Evolutionary conservation across 2,113 vertebrate species (phyloP), one percentile per base, ranked within the genome.

Genomic region (Grantiella picta): DNA sequence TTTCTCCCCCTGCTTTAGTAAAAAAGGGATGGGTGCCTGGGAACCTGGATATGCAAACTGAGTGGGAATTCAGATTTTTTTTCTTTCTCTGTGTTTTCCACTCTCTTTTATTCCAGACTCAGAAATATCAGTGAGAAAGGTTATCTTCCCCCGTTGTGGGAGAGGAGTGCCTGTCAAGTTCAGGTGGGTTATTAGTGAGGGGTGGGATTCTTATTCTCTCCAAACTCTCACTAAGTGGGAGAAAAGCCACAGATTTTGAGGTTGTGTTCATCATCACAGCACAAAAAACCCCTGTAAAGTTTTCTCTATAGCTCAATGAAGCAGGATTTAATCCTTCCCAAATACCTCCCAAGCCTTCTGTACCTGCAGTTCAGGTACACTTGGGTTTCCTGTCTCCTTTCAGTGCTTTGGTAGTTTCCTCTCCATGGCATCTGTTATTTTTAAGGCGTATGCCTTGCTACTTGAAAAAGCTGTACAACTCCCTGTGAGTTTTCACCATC

Each of bases 21-120:
- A 94, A 95, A 96, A 94, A 95, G 94, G 91, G 95, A 90, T 96
- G 91, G 95, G 94, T 96, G 90, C 92, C 92, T 96, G 95, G 95
- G 94, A 96, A 96, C 92, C 61, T 95, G 96, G 91, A 92, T 96
- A 94, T 96, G 95, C 94, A 96, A 96, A 97, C 94, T 76, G 70
- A 89, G 91, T 94, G 92, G 95, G 95, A 96, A 96, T 91, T 86
- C 24, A 73, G 82, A 42, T 40, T 68, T 61, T 60, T 84, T 88
- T 78, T 53, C 63, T 78, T 69, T 53, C 45, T 50, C 50, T 68
- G 28, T 4, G 12, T 69, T 92, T 94, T 95, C 90, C 22, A 50
- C 60, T 13, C 21, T 64, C 44, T 75, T 94, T 94, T 44, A 78
- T 91, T 94, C 45, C 31, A 73, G 44, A 28, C 22, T 88, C 36